These are phyloP conservation scores for Malurus splendens DNA, from an alignment of 2,797 vertebrate species.

Conservation along the genomic window DNA sequence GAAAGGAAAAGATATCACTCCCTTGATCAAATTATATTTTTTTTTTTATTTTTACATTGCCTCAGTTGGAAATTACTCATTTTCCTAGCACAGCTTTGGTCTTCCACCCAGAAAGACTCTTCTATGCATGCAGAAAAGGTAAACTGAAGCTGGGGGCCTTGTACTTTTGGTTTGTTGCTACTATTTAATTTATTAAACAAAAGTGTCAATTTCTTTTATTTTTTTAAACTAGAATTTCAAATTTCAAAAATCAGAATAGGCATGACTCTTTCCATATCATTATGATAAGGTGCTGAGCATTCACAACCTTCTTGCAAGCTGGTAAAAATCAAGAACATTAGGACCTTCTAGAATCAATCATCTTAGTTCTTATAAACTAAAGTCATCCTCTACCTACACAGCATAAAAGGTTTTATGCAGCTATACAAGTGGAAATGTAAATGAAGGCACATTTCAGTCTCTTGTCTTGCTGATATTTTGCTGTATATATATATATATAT, in stretches of 20 bases:
- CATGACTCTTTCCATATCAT: background rate
- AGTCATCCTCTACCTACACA: background rate
- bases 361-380: background rate
- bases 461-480: conserved; percentile 26
- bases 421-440: background rate
- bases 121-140: background rate
- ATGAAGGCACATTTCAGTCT: background rate
- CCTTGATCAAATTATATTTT: background rate
- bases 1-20: background rate
- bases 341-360: background rate
- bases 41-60: background rate
- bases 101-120: conserved; percentile 29
- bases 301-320: background rate
- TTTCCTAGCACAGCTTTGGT: conserved; percentile 23
- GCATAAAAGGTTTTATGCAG: background rate
- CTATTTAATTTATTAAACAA: background rate
- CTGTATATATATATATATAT: background rate
- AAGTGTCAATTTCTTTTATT: background rate
- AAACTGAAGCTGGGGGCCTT: background rate
- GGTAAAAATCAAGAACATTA: background rate
- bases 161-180: background rate
- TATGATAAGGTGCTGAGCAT: background rate
- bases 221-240: background rate
- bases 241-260: background rate
- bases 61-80: conserved; percentile 34